Base-by-base conservation (phyloP, 2,113 vertebrate genomes). In the Nyctereutes procyonoides region DNA sequence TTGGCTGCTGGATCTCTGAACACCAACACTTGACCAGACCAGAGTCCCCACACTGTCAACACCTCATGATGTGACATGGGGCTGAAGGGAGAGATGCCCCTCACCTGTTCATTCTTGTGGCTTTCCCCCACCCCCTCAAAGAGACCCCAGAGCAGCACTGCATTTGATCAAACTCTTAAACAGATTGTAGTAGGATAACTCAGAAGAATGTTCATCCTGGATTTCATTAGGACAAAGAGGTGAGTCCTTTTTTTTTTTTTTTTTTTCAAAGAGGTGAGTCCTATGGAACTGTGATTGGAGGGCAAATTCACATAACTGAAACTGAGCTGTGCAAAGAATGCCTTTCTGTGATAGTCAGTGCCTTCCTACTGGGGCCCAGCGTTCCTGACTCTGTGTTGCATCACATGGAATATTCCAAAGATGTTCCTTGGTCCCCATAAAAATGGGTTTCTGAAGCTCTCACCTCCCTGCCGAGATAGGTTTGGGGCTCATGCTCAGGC, bases 41-140 rank as follows among this genome's bases (percentile, higher is more conserved):
- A 88, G 63, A 96, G 32, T 51, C 20, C 56, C 92, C 16, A n/a
- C 53, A 2, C 51, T 79, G 80, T 5, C 43, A 35, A 80, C 86
- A 43, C 19, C 4, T 3, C 28, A 28, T 65, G 38, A 8, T 3
- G 28, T 11, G 51, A 56, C 0, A 0, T 62, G 15, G n/a, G 2
- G 53, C 30, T 2, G 0, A 19, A 12, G 20, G 43, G 24, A 83
- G 28, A 92, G 73, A 65, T 32, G 16, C 13, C 15, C 3, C 9
- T 65, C 0, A 73, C 5, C 11, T 11, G 43, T 92, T 88, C 26
- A 38, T 80, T 48, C 74, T 2, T 60, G 16, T 82, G 19, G 51
- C 22, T 80, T 93, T 53, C 28, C 55, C 2, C 5, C 30, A 1
- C 2, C 5, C 56, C 17, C 93, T 76, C 60, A 43, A 55, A 77